Percentiles rank a stretch among this genome's conserved stretches.
Conservation (phyloP, 1,140 invertebrate species). For the Aricia agestis region DNA sequence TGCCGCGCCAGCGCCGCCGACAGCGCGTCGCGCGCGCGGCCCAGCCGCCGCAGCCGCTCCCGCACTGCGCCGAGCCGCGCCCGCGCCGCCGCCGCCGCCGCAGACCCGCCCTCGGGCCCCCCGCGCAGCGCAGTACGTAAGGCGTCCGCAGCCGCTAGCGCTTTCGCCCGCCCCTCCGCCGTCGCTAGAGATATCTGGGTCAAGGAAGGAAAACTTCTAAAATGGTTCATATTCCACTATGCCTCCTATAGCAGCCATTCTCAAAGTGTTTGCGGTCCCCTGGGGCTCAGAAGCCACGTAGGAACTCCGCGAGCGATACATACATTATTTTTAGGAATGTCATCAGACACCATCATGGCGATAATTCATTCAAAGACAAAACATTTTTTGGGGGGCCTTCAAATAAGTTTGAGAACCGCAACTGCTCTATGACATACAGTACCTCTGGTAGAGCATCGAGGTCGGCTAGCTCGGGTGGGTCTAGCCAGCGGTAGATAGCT, state of each 20-base stretch:
- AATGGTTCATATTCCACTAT: neutral
- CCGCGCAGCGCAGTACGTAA: conserved; percentile 87
- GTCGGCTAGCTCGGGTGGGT: conserved; percentile 43
- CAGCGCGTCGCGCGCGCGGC: conserved; percentile 87
- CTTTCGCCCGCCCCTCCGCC: conserved; percentile 84
- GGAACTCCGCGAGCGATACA: no score
- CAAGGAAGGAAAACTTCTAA: no score
- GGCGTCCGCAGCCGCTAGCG: conserved; percentile 83
- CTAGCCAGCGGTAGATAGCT: conserved; percentile 45
- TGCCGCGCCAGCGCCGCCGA: conserved; percentile 89
- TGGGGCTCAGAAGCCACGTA: no score
- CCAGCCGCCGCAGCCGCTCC: conserved; percentile 91
- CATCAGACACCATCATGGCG: no score
- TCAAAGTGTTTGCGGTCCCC: no score
- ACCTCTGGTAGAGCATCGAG: conserved; percentile 44
- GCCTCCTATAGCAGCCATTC: no score
- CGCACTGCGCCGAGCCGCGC: conserved; percentile 82
- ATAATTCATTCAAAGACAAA: no score
- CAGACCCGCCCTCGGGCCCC: conserved; percentile 81
- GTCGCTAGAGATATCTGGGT: conserved; percentile 77
- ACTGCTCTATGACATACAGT: no score
- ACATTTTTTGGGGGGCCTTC: no score
- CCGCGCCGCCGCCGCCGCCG: conserved; percentile 25
- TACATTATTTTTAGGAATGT: no score
- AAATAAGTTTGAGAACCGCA: no score